Conservation (phyloP, 2,113 vertebrate species). For the Pantherophis guttatus region DNA sequence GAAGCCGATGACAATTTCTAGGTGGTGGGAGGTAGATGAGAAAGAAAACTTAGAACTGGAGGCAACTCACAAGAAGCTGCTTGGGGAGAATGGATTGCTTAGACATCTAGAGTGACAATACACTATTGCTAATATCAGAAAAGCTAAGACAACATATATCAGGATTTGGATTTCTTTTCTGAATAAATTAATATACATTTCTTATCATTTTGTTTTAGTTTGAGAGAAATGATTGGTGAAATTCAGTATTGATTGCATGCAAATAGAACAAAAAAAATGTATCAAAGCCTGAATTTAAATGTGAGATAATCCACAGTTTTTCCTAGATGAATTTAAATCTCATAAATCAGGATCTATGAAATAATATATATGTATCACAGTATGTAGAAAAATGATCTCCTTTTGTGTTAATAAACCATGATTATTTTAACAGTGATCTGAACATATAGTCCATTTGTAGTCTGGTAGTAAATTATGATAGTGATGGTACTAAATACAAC, state of each 20-base stretch:
- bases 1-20: fast-evolving
- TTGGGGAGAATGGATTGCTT: not conserved
- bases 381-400: not conserved
- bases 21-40: slow-evolving; percentile 16
- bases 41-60: slow-evolving; percentile 17
- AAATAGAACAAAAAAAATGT: not conserved
- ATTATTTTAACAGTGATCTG: not conserved
- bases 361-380: not conserved
- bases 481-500: not conserved
- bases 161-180: not conserved
- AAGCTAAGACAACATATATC: not conserved
- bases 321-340: not conserved
- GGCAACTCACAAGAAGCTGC: fast-evolving
- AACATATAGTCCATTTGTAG: not conserved
- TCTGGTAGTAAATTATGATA: not conserved
- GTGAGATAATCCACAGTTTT: not conserved
- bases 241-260: not conserved
- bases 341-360: not conserved
- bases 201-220: fast-evolving
- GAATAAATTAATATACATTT: fast-evolving
- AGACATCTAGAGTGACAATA: not conserved
- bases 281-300: not conserved
- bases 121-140: not conserved
- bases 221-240: fast-evolving
- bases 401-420: not conserved